These are phyloP conservation scores for Callionymus lyra DNA, from an alignment of 2,113 vertebrate genomes.

Conservation along the genomic window DNA sequence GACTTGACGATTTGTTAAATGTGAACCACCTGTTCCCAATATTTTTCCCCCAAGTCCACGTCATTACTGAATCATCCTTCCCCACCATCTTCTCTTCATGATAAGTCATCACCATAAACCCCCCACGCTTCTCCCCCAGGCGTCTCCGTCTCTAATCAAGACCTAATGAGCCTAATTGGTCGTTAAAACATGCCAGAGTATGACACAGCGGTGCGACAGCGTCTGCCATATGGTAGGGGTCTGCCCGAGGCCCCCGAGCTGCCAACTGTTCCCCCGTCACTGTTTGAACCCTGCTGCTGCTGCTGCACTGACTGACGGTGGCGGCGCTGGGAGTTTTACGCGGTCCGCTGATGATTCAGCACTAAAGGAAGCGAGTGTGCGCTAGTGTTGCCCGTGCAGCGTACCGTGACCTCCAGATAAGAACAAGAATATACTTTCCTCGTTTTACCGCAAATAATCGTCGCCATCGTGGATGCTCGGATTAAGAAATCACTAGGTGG, in stretches of 20 bases:
- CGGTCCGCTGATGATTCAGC: conserved; percentile 55
- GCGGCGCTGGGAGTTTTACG: conserved; percentile 35
- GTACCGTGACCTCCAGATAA: no score
- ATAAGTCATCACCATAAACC: conserved; percentile 38
- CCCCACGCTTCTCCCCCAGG: conserved; percentile 45
- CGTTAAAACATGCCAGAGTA: conserved; percentile 69
- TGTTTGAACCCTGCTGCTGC: conserved; percentile 23
- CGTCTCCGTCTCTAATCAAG: conserved; percentile 67
- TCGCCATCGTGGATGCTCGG: no score
- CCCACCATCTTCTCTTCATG: conserved; percentile 24
- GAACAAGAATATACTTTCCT: no score
- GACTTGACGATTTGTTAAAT: conserved; percentile 8
- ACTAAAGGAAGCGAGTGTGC: no score
- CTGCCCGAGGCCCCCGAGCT: conserved; percentile 51
- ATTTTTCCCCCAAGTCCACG: conserved; percentile 15
- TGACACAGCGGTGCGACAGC: conserved; percentile 56
- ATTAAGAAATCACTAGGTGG: no score
- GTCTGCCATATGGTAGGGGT: conserved; percentile 61
- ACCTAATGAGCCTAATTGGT: conserved; percentile 75
- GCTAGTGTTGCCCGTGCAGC: no score
- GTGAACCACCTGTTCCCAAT: conserved; percentile 44
- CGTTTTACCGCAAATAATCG: no score
- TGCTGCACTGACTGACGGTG: conserved; percentile 37
- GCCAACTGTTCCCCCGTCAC: conserved; percentile 54
- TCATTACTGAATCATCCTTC: conserved; percentile 42